These are phyloP conservation scores for Oncorhynchus masou DNA, from an alignment of 2,113 vertebrate genomes.

Conservation along the genomic window DNA sequence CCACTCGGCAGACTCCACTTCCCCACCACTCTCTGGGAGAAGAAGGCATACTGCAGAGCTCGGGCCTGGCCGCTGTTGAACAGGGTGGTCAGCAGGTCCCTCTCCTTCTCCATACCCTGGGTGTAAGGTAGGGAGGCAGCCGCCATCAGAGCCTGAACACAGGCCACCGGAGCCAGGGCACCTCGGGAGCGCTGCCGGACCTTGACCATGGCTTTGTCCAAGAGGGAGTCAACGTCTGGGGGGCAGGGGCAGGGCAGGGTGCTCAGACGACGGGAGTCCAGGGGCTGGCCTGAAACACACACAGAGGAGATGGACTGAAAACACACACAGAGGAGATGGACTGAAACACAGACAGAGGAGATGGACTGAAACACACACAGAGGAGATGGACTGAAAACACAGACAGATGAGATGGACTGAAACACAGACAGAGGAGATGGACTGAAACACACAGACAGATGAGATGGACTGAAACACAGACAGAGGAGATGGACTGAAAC, in stretches of 20 bases:
- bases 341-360: neutral
- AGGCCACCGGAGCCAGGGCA: conserved; percentile 79
- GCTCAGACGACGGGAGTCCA: conserved; percentile 75
- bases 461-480: too few species aligned
- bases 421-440: neutral
- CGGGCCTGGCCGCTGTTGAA: conserved; percentile 78
- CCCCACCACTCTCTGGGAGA: conserved; percentile 75
- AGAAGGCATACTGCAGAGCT: conserved; percentile 86
- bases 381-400: too few species aligned
- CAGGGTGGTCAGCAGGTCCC: conserved; percentile 76
- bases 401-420: conserved; percentile 1
- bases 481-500: too few species aligned
- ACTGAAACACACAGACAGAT: neutral
- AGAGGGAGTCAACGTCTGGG: conserved; percentile 70
- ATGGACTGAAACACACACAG: neutral
- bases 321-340: neutral
- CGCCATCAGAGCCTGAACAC: conserved; percentile 78
- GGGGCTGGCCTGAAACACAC: conserved; percentile 64
- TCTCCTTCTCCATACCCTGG: conserved; percentile 75
- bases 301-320: neutral
- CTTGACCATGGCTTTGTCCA: conserved; percentile 61
- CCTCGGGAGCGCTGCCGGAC: conserved; percentile 73
- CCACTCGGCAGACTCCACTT: conserved; percentile 80
- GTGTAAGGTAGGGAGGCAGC: conserved; percentile 74
- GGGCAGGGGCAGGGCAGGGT: conserved; percentile 51